Conservation (phyloP, 2,797 vertebrate genomes). For the Pseudotriccus pelzelni region DNA sequence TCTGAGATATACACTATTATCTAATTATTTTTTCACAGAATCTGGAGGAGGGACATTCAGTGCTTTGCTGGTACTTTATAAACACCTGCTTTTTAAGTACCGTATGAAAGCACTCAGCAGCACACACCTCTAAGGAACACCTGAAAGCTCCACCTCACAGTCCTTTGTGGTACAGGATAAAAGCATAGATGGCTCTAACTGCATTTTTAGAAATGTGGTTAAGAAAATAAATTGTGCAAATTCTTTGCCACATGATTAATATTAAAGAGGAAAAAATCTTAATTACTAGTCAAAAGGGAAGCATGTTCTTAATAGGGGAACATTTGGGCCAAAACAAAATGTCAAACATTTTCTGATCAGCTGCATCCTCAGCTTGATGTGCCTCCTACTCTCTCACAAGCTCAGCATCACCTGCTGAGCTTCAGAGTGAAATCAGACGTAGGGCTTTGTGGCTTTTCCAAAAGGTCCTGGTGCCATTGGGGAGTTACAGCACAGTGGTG, state of each 20-base stretch:
- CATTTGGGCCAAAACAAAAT: constrained; percentile 62
- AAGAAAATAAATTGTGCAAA: not conserved
- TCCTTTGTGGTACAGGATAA: not conserved
- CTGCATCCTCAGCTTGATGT: constrained; percentile 62
- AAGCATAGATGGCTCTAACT: not conserved
- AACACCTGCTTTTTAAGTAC: not conserved
- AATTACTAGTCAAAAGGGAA: constrained; percentile 35
- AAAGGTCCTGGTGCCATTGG: not conserved
- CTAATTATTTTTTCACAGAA: constrained; percentile 38
- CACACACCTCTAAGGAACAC: not conserved
- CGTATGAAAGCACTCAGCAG: not conserved
- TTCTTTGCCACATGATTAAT: constrained; percentile 21
- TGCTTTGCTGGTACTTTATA: not conserved
- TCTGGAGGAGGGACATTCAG: not conserved
- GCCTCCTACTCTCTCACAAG: constrained; percentile 53
- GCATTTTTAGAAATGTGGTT: not conserved
- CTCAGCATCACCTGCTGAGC: not conserved
- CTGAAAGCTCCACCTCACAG: not conserved
- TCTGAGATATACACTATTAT: not conserved
- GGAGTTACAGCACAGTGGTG: not conserved
- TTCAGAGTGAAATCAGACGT: not conserved
- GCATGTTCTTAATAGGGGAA: constrained; percentile 50
- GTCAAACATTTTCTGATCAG: constrained; percentile 56
- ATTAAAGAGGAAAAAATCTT: constrained; percentile 25
- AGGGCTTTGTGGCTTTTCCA: not conserved